Base-by-base conservation (phyloP, 2,113 vertebrate species). In the Leucopternis melanops region DNA sequence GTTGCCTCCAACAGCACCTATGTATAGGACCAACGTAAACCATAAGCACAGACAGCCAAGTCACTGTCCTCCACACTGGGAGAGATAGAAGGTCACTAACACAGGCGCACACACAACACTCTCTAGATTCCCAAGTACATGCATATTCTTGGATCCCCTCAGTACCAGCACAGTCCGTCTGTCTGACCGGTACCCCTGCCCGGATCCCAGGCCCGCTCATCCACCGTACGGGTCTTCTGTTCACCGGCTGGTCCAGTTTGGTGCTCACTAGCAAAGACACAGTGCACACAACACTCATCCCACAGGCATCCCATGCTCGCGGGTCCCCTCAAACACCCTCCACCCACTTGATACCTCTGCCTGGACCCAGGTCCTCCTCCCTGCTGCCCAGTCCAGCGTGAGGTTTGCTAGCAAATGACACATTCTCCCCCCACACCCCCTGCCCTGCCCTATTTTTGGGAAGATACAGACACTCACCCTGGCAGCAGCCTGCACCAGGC, bases 391-490 rank as follows among this genome's bases (percentile, higher is more conserved):
- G 54, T 31, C 29, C 52, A 66, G 13, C 7, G 32, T 22, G 15
- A 73, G 20, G 7, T 54, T 34, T 91, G 11, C 17, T n/a, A 31
- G 29, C 29, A 45, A 66, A 59, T 21, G 45, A 54, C 20, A 38
- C 21, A 20, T 18, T 27, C 52, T 29, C 7, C 5, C 8, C 5
- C 7, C 8, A 2, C 7, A 44, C 6, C 3, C 6, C 26, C 16
- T 9, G 0, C 8, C 1, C 2, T 2, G 4, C 7, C 13, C 10
- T 29, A 59, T 1, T 16, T 18, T 50, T 17, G 18, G 27, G 10
- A 52, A 40, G 27, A 47, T 52, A n/a, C 5, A 47, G 16, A 40
- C 13, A 22, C 9, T 58, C 34, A 34, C 0, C 13, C 9, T 8
- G 1, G 2, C 11, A 65, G 36, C 57, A 71, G 23, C 34, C 18